Evolutionary conservation across 2,113 vertebrate genomes (phyloP).

Genomic region (Brachypodius melanocephalos): DNA sequence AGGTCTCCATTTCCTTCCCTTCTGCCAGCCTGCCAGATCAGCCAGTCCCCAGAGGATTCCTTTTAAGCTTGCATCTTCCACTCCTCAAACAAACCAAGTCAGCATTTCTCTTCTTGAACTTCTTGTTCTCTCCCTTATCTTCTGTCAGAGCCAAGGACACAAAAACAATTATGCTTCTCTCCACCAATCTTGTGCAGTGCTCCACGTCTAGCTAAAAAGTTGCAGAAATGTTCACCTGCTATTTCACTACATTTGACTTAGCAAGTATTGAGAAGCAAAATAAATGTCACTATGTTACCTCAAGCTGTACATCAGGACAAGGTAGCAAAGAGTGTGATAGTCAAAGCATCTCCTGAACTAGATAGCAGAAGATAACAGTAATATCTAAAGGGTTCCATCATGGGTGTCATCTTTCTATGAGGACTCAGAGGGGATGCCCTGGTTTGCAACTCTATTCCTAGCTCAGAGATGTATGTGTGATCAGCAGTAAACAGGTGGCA

Average conservation of each 20-base stretch:
- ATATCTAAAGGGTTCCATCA: not conserved
- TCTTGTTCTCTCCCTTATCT: not conserved
- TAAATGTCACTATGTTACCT: not conserved
- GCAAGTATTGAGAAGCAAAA: not conserved
- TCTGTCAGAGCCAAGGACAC: not conserved
- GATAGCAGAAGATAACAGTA: not conserved
- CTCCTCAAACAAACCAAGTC: not conserved
- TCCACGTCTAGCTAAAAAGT: not conserved
- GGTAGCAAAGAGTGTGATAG: not conserved
- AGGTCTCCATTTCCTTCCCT: not conserved
- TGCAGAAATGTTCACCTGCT: not conserved
- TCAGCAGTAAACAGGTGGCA: not conserved
- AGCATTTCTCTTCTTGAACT: not conserved
- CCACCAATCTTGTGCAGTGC: not conserved
- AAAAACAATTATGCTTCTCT: not conserved
- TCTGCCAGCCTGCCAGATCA: not conserved
- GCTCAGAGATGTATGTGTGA: fast-evolving
- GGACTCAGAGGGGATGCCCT: not conserved
- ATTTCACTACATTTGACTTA: not conserved
- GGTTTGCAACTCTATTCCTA: not conserved
- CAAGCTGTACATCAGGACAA: not conserved
- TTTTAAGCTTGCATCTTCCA: not conserved
- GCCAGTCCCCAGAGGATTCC: not conserved
- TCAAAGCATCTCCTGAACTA: not conserved
- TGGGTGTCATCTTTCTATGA: not conserved